These are phyloP conservation scores for Pristionchus mayeri DNA, from an alignment of 2,888 invertebrate species.

Conservation along the genomic window DNA sequence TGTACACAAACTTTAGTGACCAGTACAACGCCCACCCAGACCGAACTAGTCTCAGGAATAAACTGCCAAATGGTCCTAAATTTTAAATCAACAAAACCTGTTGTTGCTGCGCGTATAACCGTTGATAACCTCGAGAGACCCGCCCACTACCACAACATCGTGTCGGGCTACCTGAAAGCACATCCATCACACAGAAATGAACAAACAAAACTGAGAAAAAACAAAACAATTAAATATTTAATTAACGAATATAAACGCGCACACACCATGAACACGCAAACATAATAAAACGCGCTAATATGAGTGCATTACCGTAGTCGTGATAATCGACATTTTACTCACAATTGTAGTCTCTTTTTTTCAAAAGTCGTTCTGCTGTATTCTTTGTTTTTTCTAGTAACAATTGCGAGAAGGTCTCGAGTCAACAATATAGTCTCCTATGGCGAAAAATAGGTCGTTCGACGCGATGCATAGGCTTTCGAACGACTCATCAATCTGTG, in stretches of 20 bases:
- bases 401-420: constrained; percentile 3
- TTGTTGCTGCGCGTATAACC: constrained; percentile 34
- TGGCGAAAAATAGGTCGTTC: constrained; percentile 15
- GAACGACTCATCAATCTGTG: constrained; percentile 37
- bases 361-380: neutral
- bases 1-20: constrained; percentile 26
- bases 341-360: neutral
- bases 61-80: constrained; percentile 30
- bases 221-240: neutral
- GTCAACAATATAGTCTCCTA: neutral
- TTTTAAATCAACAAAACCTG: constrained; percentile 25
- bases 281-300: neutral
- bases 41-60: too few species aligned
- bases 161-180: constrained; percentile 41
- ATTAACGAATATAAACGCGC: neutral
- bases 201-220: neutral
- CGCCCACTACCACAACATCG: constrained; percentile 39
- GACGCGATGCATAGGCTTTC: constrained; percentile 4
- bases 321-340: neutral
- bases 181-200: neutral
- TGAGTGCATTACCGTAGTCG: neutral
- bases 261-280: neutral
- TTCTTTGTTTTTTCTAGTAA: neutral
- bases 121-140: constrained; percentile 12
- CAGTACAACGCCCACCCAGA: constrained; percentile 27